phyloP scores from a whole-genome alignment of 2,797 vertebrate species.

The Chaunax sp. region DNA sequence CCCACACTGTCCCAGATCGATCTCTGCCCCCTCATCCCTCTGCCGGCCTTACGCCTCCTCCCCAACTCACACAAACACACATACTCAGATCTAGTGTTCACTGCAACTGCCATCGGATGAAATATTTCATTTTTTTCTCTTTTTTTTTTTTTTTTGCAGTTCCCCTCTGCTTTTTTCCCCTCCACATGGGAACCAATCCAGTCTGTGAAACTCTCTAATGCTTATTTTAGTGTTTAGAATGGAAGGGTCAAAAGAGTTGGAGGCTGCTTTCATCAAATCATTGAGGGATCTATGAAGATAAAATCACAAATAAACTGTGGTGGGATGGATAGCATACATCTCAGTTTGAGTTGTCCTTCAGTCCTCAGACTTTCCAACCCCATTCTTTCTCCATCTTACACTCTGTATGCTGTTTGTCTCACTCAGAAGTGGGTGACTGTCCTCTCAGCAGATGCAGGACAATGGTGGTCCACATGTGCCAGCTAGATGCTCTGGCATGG shows the following conservation, averaged over 20 bases:
- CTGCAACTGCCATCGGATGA: slow-evolving; percentile 52
- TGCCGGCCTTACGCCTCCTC: slow-evolving; percentile 23
- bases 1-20: slow-evolving; percentile 75
- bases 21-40: slow-evolving; percentile 57
- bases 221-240: slow-evolving; percentile 72
- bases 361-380: slow-evolving; percentile 38
- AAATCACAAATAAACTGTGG: slow-evolving; percentile 60
- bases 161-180: slow-evolving; percentile 43
- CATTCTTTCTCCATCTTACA: slow-evolving; percentile 15
- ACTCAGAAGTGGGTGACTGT: slow-evolving; percentile 11
- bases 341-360: slow-evolving; percentile 48
- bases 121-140: slow-evolving; percentile 25
- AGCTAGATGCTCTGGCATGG: slow-evolving; percentile 40
- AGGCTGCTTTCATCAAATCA: slow-evolving; percentile 49
- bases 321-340: slow-evolving; percentile 39
- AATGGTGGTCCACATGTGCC: slow-evolving; percentile 41
- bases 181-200: slow-evolving; percentile 65
- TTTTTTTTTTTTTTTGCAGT: slow-evolving; percentile 20
- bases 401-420: not conserved
- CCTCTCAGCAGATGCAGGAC: slow-evolving; percentile 29
- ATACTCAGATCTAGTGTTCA: not conserved
- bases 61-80: slow-evolving; percentile 11
- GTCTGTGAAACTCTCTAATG: slow-evolving; percentile 36
- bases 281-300: slow-evolving; percentile 64
- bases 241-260: slow-evolving; percentile 47